phyloP scores from a whole-genome alignment of 1,140 invertebrate genomes.

The Agraylea sexmaculata region DNA sequence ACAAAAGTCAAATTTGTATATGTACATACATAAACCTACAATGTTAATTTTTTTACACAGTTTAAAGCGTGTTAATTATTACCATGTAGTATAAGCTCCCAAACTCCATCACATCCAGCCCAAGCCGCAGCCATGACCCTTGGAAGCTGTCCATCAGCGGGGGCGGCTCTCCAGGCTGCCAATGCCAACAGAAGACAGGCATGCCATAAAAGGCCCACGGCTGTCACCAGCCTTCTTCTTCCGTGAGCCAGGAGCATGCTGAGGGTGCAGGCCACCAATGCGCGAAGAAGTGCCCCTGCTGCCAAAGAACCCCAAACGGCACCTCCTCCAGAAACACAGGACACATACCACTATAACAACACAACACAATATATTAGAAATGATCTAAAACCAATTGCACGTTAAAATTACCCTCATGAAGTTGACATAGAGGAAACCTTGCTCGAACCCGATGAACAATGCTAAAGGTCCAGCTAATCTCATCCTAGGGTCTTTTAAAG shows the following conservation, averaged over 20 bases:
- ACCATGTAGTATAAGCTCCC: constrained; percentile 49
- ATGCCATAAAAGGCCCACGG: constrained; percentile 55
- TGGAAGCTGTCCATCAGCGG: constrained; percentile 50
- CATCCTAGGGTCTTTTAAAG: constrained; percentile 39
- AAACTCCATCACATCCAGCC: constrained; percentile 63
- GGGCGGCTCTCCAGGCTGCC: constrained; percentile 47
- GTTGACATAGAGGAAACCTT: constrained; percentile 60
- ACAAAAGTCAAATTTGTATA: no score
- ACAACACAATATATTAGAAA: not conserved
- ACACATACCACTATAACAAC: constrained; percentile 33
- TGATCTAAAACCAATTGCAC: not conserved
- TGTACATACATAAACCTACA: no score
- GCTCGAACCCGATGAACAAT: constrained; percentile 58
- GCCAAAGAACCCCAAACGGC: constrained; percentile 51
- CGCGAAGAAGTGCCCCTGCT: constrained; percentile 51
- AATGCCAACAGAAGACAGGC: constrained; percentile 53
- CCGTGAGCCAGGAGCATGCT: constrained; percentile 56
- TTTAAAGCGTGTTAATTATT: constrained; percentile 5
- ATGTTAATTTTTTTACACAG: no score
- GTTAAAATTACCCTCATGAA: constrained; percentile 47
- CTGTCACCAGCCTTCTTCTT: constrained; percentile 49
- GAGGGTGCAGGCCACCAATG: constrained; percentile 52
- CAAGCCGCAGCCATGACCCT: constrained; percentile 60
- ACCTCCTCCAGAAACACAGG: constrained; percentile 52
- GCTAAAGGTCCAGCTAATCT: constrained; percentile 51